Base-by-base conservation (phyloP, 2,888 invertebrate species). In the Brenthis hecate region DNA sequence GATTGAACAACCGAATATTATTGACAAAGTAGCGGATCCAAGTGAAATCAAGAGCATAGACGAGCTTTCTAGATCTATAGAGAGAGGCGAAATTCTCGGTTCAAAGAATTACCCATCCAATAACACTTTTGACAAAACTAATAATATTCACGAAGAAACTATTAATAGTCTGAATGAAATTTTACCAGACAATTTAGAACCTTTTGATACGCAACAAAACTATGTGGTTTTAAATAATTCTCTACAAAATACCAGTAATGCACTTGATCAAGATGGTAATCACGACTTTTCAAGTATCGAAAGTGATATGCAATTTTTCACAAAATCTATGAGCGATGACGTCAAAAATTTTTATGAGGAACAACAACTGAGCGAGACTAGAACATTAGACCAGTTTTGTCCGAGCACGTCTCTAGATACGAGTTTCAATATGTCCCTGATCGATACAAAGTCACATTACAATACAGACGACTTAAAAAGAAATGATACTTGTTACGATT, bases 11-110 rank as follows among this genome's bases (percentile, higher is more conserved):
- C 92, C 92, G 1, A 91, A 91, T 71, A 91, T 92, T n/a, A 92
- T 92, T 50, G 92, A 93, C 80, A 91, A 89, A 69, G 89, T 92
- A 6, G 82, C 90, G 3, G 91, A 93, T 72, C 92, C 91, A 2
- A 91, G 89, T 72, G 90, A 91, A 85, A 92, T 92, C 36, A 93
- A 93, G 74, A 93, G 93, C 72, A 93, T 93, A 53, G 93, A 93
- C 75, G 92, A 93, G 71, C 77, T 93, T 6, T 92, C 93, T 0
- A 91, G 92, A 76, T 92, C 92, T 5, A 92, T 93, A 72, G 91
- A 91, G 74, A 81, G 90, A 70, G 91, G 91, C 32, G 93, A 91
- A 80, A 88, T 92, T 82, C 75, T 92, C 65, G 81, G 85, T 23
- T 80, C 80, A 32, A 92, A 92, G 75, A 79, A 75, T 65, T 90